A percentile compares a stretch with the other conserved stretches of the same genome.
These are phyloP conservation scores for Morpho helenor DNA, from an alignment of 2,888 invertebrate species.

Conservation along the genomic window DNA sequence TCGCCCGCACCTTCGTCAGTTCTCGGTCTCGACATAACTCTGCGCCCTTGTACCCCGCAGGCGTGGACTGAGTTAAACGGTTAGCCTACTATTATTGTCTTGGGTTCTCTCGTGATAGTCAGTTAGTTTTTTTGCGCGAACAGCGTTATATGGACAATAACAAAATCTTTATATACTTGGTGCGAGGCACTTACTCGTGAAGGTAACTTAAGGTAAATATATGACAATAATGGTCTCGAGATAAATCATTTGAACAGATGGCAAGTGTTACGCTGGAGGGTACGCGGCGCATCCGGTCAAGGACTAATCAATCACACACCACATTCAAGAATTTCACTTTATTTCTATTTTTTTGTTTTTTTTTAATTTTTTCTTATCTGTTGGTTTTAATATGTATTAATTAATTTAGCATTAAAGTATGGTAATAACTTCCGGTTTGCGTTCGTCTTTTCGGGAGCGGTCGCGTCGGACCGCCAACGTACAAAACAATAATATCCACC, in stretches of 20 bases:
- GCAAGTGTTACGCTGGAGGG: slow-evolving; percentile 67
- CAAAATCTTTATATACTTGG: background rate
- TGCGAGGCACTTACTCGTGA: slow-evolving; percentile 12
- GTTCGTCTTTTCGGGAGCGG: slow-evolving; percentile 60
- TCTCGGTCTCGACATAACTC: no score
- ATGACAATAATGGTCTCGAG: background rate
- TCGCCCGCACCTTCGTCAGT: no score
- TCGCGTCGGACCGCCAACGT: slow-evolving; percentile 54
- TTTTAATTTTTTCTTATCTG: slow-evolving; percentile 52
- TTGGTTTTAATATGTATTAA: slow-evolving; percentile 47
- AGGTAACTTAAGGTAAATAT: background rate
- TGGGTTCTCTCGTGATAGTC: no score
- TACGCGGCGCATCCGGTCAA: slow-evolving; percentile 24
- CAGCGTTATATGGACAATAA: no score
- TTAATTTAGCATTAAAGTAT: slow-evolving; percentile 77
- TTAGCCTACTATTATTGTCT: no score
- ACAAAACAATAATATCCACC: slow-evolving; percentile 54
- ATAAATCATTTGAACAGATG: slow-evolving; percentile 54
- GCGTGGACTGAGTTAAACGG: no score
- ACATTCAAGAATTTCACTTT: slow-evolving; percentile 74
- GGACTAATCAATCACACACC: slow-evolving; percentile 72
- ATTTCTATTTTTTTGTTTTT: slow-evolving; percentile 75
- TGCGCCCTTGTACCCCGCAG: no score
- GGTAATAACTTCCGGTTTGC: slow-evolving; percentile 74
- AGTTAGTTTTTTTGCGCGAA: no score